Evolutionary conservation across 2,888 invertebrate species (phyloP).

Genomic region (Marronus borbonicus): DNA sequence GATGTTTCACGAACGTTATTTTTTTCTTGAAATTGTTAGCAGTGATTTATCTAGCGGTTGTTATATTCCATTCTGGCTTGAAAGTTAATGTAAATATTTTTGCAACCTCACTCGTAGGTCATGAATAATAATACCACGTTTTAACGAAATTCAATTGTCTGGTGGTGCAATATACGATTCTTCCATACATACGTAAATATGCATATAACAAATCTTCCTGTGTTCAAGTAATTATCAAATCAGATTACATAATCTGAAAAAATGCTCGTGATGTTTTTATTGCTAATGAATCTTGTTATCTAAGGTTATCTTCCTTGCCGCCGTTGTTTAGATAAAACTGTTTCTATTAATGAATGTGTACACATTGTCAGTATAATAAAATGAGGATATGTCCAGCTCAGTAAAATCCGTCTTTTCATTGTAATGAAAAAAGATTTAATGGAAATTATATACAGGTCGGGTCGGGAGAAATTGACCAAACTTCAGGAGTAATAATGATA

Average conservation of each 20-base stretch:
- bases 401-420: not conserved
- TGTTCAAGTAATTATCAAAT: not conserved
- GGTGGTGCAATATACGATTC: not conserved
- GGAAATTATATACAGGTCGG: too few relatives aligned
- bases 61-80: too few relatives aligned
- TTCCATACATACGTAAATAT: not conserved
- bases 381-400: not conserved
- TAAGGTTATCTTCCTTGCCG: constrained; percentile 26
- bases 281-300: constrained; percentile 19
- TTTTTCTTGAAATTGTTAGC: too few relatives aligned
- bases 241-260: constrained; percentile 20
- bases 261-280: constrained; percentile 18
- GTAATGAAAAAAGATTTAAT: not conserved
- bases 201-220: not conserved
- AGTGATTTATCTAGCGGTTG: too few relatives aligned
- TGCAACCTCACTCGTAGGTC: not conserved
- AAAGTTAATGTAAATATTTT: not conserved
- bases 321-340: constrained; percentile 3
- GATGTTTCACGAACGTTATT: too few relatives aligned
- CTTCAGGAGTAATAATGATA: too few relatives aligned
- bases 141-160: not conserved
- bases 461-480: too few relatives aligned
- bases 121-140: not conserved
- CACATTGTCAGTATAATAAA: not conserved
- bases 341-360: constrained; percentile 31